These are phyloP conservation scores for Melieria picta DNA, from an alignment of 2,888 invertebrate species.

Conservation along the genomic window DNA sequence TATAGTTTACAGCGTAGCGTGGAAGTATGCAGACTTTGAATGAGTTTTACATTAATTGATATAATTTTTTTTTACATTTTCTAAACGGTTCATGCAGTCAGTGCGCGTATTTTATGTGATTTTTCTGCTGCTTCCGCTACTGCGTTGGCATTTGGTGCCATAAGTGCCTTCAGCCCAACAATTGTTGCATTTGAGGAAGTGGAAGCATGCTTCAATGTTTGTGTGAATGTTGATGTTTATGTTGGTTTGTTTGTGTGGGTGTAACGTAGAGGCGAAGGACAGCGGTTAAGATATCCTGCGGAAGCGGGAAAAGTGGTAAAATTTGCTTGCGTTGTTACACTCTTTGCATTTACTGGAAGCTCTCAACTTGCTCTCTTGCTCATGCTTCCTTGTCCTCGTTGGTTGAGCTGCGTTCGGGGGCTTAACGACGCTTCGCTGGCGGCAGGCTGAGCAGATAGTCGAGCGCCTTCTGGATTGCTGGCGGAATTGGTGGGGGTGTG, in stretches of 20 bases:
- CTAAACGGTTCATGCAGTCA: conserved; percentile 55
- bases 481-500: conserved; percentile 80
- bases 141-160: background rate
- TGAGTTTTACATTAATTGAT: conserved; percentile 34
- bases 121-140: conserved; percentile 29
- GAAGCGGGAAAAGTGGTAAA: conserved; percentile 20
- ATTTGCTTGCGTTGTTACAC: conserved; percentile 21
- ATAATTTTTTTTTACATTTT: conserved; percentile 34
- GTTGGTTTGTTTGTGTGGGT: conserved; percentile 38
- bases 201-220: background rate
- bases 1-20: background rate
- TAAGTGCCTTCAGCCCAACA: conserved; percentile 9
- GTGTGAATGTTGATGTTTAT: background rate
- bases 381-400: conserved; percentile 12
- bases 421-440: conserved; percentile 66
- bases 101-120: conserved; percentile 42
- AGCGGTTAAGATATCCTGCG: conserved; percentile 37
- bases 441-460: conserved; percentile 77
- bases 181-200: background rate
- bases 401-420: background rate
- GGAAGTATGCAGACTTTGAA: conserved; percentile 13
- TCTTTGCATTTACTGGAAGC: background rate
- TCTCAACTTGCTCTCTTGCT: background rate
- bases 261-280: conserved; percentile 9
- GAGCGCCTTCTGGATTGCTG: conserved; percentile 78